Conservation (phyloP, 1,140 invertebrate genomes). For the Lordiphosa stackelbergi region DNA sequence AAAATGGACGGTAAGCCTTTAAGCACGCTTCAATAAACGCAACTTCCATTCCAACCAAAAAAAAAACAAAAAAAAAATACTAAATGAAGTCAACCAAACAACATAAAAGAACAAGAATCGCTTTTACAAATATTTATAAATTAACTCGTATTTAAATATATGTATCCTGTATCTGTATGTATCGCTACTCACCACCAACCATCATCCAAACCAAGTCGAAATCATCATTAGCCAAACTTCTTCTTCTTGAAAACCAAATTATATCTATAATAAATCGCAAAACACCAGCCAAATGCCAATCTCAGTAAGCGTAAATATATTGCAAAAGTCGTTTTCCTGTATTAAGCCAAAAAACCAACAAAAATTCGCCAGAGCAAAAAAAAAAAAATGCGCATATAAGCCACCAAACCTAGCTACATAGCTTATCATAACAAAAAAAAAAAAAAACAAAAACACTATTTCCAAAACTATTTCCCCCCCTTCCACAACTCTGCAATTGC, state of each 20-base stretch:
- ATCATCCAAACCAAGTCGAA: conserved; percentile 58
- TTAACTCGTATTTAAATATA: conserved; percentile 74
- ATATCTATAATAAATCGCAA: conserved; percentile 31
- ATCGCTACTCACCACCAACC: conserved; percentile 68
- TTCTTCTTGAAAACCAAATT: conserved; percentile 6
- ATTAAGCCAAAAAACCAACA: conserved; percentile 37
- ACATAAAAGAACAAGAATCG: conserved; percentile 39
- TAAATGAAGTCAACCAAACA: conserved; percentile 46
- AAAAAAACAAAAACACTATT: conserved; percentile 67
- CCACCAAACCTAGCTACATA: conserved; percentile 47
- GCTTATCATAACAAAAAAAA: conserved; percentile 58
- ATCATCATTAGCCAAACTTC: conserved; percentile 68
- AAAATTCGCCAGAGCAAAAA: conserved; percentile 43
- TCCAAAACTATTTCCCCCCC: conserved; percentile 71
- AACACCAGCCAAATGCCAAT: conserved; percentile 61
- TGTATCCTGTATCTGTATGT: conserved; percentile 72
- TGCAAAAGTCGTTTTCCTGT: conserved; percentile 56
- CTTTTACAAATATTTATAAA: conserved; percentile 76
- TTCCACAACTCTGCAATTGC: conserved; percentile 36
- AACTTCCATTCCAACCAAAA: conserved; percentile 65
- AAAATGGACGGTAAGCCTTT: conserved; percentile 76
- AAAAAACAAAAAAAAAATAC: conserved; percentile 6
- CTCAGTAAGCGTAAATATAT: conserved; percentile 69
- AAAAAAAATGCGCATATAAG: conserved; percentile 58
- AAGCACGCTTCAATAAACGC: conserved; percentile 76